Evolutionary conservation across 2,797 vertebrate species (phyloP).

Genomic region (Gastrophryne carolinensis): DNA sequence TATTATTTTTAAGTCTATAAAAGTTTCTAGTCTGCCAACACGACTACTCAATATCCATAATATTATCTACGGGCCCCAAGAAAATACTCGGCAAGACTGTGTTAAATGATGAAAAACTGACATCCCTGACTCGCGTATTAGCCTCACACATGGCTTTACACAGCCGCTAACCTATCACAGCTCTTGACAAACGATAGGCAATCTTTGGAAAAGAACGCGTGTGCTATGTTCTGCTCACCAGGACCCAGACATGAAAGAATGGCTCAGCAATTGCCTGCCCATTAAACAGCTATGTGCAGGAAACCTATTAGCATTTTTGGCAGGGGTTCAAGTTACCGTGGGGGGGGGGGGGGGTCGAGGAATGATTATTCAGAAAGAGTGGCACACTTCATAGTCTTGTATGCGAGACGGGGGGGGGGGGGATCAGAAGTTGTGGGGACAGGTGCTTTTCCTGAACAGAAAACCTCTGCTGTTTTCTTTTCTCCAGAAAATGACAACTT

Average conservation of each 20-base stretch:
- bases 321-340: constrained; percentile 61
- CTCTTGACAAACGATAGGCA: constrained; percentile 29
- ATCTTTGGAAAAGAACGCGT: constrained; percentile 23
- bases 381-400: constrained; percentile 48
- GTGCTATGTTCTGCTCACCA: constrained; percentile 47
- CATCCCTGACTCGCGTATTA: constrained; percentile 8
- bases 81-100: constrained; percentile 12
- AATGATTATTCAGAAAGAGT: constrained; percentile 60
- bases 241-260: constrained; percentile 67
- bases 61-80: background rate
- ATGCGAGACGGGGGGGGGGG: background rate
- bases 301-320: constrained; percentile 74
- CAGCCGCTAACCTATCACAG: constrained; percentile 14
- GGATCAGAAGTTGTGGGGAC: background rate
- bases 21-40: background rate
- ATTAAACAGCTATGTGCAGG: constrained; percentile 66
- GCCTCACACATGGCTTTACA: constrained; percentile 21
- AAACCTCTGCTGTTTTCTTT: background rate
- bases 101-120: constrained; percentile 30
- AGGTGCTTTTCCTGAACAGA: background rate
- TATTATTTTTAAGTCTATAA: background rate
- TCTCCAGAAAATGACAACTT: background rate
- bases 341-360: constrained; percentile 63
- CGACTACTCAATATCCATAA: background rate
- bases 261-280: constrained; percentile 69